These are phyloP conservation scores for Nasua narica DNA, from an alignment of 2,797 vertebrate genomes.

Conservation along the genomic window DNA sequence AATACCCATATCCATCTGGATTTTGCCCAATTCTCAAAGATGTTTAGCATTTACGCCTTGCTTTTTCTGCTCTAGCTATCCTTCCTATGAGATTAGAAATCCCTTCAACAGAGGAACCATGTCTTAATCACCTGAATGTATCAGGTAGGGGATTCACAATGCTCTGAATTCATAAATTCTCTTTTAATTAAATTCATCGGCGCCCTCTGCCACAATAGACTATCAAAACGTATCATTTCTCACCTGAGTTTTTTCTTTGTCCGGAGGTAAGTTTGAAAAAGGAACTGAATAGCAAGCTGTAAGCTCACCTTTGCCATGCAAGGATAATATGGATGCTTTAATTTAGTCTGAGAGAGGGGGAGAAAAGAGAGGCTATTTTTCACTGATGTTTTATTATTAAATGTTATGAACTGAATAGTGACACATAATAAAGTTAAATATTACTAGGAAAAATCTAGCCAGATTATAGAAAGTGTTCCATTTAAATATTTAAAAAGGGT, in stretches of 20 bases:
- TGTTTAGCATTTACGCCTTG: neutral
- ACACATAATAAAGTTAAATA: neutral
- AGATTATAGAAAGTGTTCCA: neutral
- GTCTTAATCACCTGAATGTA: neutral
- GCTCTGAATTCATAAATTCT: neutral
- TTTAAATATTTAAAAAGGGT: neutral
- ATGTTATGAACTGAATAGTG: neutral
- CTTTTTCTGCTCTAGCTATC: neutral
- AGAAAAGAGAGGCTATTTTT: neutral
- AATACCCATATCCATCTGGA: neutral
- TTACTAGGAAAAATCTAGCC: neutral
- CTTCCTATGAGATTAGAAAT: neutral
- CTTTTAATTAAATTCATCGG: neutral
- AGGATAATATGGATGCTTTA: constrained; percentile 95
- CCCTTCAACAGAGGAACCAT: neutral
- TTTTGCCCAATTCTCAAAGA: neutral
- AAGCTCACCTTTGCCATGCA: constrained; percentile 97
- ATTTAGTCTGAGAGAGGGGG: constrained; percentile 90
- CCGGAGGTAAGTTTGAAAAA: constrained; percentile 97
- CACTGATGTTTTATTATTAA: neutral
- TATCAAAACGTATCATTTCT: neutral
- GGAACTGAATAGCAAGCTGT: constrained; percentile 95
- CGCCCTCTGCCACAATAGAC: neutral
- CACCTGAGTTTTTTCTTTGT: constrained; percentile 99
- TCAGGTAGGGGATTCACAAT: neutral